A percentile compares a stretch with the other conserved stretches of the same genome.
These are phyloP conservation scores for Talpa occidentalis DNA, from an alignment of 2,113 vertebrate genomes.

Conservation along the genomic window DNA sequence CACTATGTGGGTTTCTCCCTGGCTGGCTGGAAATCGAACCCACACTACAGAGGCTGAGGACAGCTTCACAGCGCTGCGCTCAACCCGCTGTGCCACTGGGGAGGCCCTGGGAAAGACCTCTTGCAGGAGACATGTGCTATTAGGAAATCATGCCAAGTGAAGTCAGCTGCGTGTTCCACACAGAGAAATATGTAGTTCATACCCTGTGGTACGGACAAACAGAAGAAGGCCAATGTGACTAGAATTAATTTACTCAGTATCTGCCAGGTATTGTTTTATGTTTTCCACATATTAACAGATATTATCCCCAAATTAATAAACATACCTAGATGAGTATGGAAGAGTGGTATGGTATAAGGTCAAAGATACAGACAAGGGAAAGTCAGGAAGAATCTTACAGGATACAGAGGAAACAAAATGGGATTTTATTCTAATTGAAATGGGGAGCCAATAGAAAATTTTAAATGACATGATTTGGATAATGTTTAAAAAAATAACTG, in stretches of 20 bases:
- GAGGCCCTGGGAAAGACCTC: neutral
- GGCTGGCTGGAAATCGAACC: too few species aligned
- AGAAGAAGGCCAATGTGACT: neutral
- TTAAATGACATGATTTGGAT: slow-evolving; percentile 1
- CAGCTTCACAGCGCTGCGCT: too few species aligned
- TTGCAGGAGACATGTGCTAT: neutral
- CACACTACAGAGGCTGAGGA: too few species aligned
- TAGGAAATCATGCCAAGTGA: neutral
- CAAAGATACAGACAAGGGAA: neutral
- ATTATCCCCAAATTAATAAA: neutral
- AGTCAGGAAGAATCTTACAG: neutral
- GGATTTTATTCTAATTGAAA: slow-evolving; percentile 28
- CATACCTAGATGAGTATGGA: neutral
- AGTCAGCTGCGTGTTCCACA: neutral
- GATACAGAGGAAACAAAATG: neutral
- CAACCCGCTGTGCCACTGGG: too few species aligned
- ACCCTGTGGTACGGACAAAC: neutral
- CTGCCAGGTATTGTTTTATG: neutral
- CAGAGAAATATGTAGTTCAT: neutral
- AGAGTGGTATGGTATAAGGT: neutral
- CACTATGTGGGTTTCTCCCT: too few species aligned
- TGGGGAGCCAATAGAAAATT: neutral
- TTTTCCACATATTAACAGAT: neutral
- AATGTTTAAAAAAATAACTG: slow-evolving; percentile 2
- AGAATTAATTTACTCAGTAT: slow-evolving; percentile 16